Evolutionary conservation across 2,113 vertebrate species (phyloP).

Genomic region (Sylvilagus bachmani): DNA sequence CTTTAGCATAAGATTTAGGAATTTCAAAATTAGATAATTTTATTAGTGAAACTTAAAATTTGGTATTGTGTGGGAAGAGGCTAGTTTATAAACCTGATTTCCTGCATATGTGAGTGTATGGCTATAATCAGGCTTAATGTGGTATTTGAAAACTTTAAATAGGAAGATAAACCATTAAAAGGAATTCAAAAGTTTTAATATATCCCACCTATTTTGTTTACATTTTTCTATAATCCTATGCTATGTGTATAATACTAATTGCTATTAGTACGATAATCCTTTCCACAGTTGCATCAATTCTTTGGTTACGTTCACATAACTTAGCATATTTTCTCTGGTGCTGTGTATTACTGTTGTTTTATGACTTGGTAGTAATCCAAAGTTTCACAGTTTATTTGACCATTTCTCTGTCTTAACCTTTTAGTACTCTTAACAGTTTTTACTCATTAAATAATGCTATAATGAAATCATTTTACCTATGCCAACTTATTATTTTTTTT

Average conservation of each 20-base stretch:
- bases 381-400: constrained; percentile 33
- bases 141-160: not conserved
- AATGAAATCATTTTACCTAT: constrained; percentile 16
- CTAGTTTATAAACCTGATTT: constrained; percentile 13
- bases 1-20: constrained; percentile 48
- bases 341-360: not conserved
- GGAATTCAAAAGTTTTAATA: not conserved
- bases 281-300: not conserved
- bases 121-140: not conserved
- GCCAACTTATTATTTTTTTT: not conserved
- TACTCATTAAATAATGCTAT: constrained; percentile 21
- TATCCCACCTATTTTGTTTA: not conserved
- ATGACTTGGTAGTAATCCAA: not conserved
- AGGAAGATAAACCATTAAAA: not conserved
- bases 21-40: constrained; percentile 55
- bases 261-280: not conserved
- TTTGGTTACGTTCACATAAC: not conserved
- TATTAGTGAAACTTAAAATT: constrained; percentile 51
- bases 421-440: constrained; percentile 33
- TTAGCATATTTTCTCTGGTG: not conserved
- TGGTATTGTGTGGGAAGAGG: not conserved
- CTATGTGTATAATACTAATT: not conserved
- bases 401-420: constrained; percentile 13
- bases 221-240: constrained; percentile 32
- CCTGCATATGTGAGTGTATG: not conserved